Conservation (phyloP, 2,797 vertebrate species). For the Nannoperca australis region DNA sequence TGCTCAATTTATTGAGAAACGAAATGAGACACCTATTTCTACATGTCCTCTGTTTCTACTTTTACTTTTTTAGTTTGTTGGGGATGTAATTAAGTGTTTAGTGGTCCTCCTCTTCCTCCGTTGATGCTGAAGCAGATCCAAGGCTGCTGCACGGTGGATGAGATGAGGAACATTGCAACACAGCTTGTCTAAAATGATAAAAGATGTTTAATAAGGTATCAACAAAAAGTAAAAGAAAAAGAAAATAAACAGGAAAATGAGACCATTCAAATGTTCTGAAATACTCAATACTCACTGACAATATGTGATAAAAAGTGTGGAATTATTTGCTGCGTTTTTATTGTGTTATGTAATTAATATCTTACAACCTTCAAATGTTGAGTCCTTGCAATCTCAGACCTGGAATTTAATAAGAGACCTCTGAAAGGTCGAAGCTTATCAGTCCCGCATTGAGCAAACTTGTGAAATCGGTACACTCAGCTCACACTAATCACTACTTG, state of each 20-base stretch:
- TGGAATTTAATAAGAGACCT: conserved; percentile 10
- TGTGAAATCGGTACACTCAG: conserved; percentile 24
- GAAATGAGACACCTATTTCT: conserved; percentile 35
- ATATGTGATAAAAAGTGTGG: not conserved
- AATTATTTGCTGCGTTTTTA: not conserved
- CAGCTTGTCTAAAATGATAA: not conserved
- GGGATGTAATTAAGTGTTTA: not conserved
- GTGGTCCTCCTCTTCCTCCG: conserved; percentile 7
- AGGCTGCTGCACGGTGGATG: conserved; percentile 23
- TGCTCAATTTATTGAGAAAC: not conserved
- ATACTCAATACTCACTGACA: not conserved
- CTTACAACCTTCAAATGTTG: not conserved
- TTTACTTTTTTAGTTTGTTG: no score
- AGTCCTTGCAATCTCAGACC: not conserved
- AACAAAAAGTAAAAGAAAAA: not conserved
- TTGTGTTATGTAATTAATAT: not conserved
- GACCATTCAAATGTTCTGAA: not conserved
- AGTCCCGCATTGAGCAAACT: conserved; percentile 6
- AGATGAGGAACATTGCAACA: conserved; percentile 15
- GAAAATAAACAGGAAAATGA: no score
- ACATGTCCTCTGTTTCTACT: not conserved
- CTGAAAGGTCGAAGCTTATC: conserved; percentile 48
- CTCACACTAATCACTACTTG: not conserved
- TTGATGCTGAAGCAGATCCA: conserved; percentile 43
- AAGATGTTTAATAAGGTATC: not conserved